These are phyloP conservation scores for Drosophila asahinai DNA, from an alignment of 1,140 invertebrate genomes.

Conservation along the genomic window DNA sequence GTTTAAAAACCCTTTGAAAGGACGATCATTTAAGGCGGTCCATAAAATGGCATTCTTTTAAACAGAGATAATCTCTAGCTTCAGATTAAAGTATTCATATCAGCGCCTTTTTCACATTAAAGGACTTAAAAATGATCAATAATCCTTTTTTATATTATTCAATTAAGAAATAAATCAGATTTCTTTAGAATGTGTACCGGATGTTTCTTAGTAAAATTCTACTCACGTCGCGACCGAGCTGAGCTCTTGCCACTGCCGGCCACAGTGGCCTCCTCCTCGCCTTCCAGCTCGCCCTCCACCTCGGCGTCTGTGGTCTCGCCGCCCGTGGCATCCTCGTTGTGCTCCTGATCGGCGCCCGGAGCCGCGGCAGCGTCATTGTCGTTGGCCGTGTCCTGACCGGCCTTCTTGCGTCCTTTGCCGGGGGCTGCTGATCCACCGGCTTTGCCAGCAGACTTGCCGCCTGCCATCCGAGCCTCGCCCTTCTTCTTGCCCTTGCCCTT, in stretches of 20 bases:
- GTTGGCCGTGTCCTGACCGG: slow-evolving; percentile 66
- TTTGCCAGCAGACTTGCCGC: slow-evolving; percentile 38
- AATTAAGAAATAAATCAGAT: neutral
- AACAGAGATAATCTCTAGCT: too few relatives aligned
- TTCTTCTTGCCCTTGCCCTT: slow-evolving; percentile 81
- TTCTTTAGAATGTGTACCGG: neutral
- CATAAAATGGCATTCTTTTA: too few relatives aligned
- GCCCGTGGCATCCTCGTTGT: slow-evolving; percentile 34
- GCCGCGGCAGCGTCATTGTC: slow-evolving; percentile 9
- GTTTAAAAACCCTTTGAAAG: neutral
- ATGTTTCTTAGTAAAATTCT: neutral
- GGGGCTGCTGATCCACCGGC: neutral
- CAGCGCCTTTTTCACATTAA: too few relatives aligned
- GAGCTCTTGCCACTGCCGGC: slow-evolving; percentile 67
- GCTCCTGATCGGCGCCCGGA: slow-evolving; percentile 22
- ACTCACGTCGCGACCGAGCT: slow-evolving; percentile 65
- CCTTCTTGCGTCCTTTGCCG: slow-evolving; percentile 64
- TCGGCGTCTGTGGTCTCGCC: slow-evolving; percentile 59
- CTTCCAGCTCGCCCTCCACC: slow-evolving; percentile 51
- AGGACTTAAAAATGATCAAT: too few relatives aligned
- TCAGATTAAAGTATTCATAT: too few relatives aligned
- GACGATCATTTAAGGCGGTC: too few relatives aligned
- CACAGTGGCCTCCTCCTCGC: slow-evolving; percentile 63
- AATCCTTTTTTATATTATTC: neutral
- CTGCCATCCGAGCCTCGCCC: slow-evolving; percentile 54